Evolutionary conservation across 2,888 invertebrate genomes (phyloP), one percentile per base, ranked within the genome.

Genomic region (Pheosia gnoma): DNA sequence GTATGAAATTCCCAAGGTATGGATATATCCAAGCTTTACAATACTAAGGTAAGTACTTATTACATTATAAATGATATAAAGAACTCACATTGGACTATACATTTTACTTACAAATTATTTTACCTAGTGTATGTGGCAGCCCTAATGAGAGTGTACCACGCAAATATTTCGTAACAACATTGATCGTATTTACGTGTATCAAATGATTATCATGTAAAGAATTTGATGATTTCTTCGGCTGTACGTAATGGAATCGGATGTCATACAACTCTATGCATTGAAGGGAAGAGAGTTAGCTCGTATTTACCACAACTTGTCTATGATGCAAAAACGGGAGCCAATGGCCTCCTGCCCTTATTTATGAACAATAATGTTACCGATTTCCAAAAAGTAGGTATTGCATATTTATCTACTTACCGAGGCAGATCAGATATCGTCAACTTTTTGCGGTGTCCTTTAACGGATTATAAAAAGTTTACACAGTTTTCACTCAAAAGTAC

Each of bases 221-320:
- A 77, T 75, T 66, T 75, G 75, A 72, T 74, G 70, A 75, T 60
- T n/a, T 4, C 25, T 25, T 25, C 25, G 25, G 25, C 25, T 25
- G 25, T 25, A 25, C 25, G 25, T 25, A 25, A 25, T 2, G 25
- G 25, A 25, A 25, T 25, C 66, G 62, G 62, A 65, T 66, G 77
- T 72, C 75, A 77, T 75, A 75, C 71, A 74, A 61, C 66, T 60
- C 52, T 41, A 51, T 13, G 60, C 25, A 25, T 25, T 25, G 52
- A 38, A 36, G 36, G 38, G 13, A 7, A 4, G 7, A 57, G 13
- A 57, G 45, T 45, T 25, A 57, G 25, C 36, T 57, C 55, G 41
- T 51, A 11, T 56, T 25, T 13, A 9, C 41, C 13, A 54, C 10
- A 47, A 41, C 8, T 61, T 25, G 54, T 38, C 36, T 39, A 57